Evolutionary conservation across 2,797 vertebrate genomes (phyloP).

Genomic region (Acanthurus leucopareius): DNA sequence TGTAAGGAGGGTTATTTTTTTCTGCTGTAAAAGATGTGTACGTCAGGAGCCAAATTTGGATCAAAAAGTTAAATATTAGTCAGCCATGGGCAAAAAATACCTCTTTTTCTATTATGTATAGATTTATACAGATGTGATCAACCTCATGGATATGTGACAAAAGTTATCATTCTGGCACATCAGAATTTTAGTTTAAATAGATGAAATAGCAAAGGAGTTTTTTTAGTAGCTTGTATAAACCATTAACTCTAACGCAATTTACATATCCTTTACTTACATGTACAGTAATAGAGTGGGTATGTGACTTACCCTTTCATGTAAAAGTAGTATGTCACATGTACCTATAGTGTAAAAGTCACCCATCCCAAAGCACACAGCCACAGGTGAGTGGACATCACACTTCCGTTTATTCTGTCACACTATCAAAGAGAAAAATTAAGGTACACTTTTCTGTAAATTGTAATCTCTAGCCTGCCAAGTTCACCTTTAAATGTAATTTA

Average conservation of each 20-base stretch:
- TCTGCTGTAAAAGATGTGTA: neutral
- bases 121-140: neutral
- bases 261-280: neutral
- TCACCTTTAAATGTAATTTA: neutral
- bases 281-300: neutral
- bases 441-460: neutral
- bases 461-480: no score
- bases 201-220: neutral
- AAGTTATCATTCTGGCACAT: neutral
- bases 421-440: neutral
- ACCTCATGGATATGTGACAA: neutral
- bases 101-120: neutral
- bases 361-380: neutral
- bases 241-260: neutral
- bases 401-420: neutral
- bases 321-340: neutral
- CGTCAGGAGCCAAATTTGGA: neutral
- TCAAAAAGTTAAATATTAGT: conserved; percentile 11
- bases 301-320: no score
- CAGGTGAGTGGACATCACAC: neutral
- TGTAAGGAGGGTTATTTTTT: conserved; percentile 1
- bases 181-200: neutral
- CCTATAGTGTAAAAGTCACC: neutral
- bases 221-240: neutral
- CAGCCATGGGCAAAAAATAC: conserved; percentile 3